Base-by-base conservation (phyloP, 2,113 vertebrate species). In the Atlantisia rogersi region DNA sequence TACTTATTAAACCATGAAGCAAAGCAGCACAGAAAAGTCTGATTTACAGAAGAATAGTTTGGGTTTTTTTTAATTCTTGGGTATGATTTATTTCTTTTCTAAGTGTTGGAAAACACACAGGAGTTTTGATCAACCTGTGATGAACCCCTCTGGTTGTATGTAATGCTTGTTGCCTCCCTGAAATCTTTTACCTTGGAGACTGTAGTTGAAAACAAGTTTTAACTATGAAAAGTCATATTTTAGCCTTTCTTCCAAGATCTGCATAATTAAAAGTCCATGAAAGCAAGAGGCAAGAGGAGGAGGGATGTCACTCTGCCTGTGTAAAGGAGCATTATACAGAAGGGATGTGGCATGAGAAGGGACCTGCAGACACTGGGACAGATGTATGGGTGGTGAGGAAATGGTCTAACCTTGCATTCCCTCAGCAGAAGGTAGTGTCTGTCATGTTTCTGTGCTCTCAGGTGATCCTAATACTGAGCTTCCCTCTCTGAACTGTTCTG, bases 351-450 rank as follows among this genome's bases (percentile, higher is more conserved):
- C 39, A 11, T 0, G 1, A n/a, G 26, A 65, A n/a, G 11, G 19
- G 31, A 50, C 13, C 40, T n/a, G 31, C 11, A 4, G 37, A 5
- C 13, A 2, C 20, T 1, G 37, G 77, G 40, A 58, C 0, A 0
- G 4, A 3, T 35, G 65, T 29, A 10, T 67, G 29, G 24, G 7
- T 29, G 28, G 9, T 59, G 39, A 62, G 44, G 64, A 50, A 67
- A 13, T 35, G 14, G 24, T 24, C 29, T 37, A 53, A 3, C 15
- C 63, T 81, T 8, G 3, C 22, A 63, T 63, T 56, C 18, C 9
- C 6, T 44, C 10, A 2, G 39, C 55, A 67, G 53, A 26, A 55
- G 25, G 55, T 10, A 13, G 24, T n/a, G 31, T 78, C 44, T 82
- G 12, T 64, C 8, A 26, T 52, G 4, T 53, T 64, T 48, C 21